Evolutionary conservation across 2,888 invertebrate genomes (phyloP), one percentile per base, ranked within the genome.

Genomic region (Zeuzera pyrina): DNA sequence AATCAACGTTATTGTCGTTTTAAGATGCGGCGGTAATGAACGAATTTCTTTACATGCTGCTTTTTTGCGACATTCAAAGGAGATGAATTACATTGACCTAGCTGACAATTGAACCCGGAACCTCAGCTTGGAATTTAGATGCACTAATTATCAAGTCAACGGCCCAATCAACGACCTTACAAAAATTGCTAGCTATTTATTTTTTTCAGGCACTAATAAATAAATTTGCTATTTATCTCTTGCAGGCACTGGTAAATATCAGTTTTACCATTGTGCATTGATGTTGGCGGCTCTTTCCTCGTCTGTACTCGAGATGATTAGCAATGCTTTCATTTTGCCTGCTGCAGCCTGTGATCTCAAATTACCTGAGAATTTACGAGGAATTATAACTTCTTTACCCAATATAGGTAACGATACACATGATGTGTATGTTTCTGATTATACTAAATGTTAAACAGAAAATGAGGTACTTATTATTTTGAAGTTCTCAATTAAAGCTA

Each of bases 291-390:
- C 61, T 0, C 45, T 78, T 3, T 44, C 62, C 1, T 45, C 78
- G 0, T 56, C 76, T 0, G 49, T 81, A 29, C 38, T 76, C 29
- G 78, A 79, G 49, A 74, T 79, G 57, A 69, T 77, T n/a, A 72
- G 78, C 2, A 81, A 88, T 12, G 87, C 91, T 1, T 92, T 89
- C 60, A 83, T 91, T 14, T 59, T 92, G 29, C 90, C 91, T 0
- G 88, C 90, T 0, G 91, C 91, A 0, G 86, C 88, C 34, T 91
- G 91, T 49, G 91, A 91, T 52, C 77, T 92, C 2, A 45, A 84
- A 2, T 58, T 92, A 25, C 81, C 86, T 0, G 88, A 89, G 11
- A 66, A 73, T 10, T 65, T 90, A 45, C 86, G 87, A 43, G 91
- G 91, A n/a, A 78, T 88, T 29, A 68, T 92, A 3, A 89, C 89